These are phyloP conservation scores for Eleginops maclovinus DNA, from an alignment of 2,113 vertebrate genomes.

Conservation along the genomic window DNA sequence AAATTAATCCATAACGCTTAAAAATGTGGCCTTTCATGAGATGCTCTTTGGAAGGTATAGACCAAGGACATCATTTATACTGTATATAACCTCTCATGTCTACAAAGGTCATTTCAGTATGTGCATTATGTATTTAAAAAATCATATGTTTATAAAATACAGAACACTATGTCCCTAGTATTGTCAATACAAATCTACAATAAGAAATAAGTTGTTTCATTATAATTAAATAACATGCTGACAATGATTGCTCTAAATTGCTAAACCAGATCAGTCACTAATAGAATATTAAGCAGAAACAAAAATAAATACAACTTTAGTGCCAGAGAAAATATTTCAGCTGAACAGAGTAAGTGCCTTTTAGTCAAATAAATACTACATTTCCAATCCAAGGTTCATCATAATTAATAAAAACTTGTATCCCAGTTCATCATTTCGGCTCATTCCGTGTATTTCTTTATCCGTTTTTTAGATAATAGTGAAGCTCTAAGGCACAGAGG, in stretches of 20 bases:
- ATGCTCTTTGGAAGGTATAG: slow-evolving; percentile 19
- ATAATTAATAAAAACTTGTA: neutral
- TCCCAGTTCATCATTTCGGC: neutral
- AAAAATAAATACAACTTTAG: too few species aligned
- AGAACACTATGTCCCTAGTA: too few species aligned
- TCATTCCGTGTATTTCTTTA: neutral
- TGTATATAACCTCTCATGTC: neutral
- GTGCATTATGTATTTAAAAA: neutral
- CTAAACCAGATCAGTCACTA: too few species aligned
- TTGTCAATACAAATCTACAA: too few species aligned
- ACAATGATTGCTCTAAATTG: too few species aligned
- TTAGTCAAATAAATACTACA: too few species aligned
- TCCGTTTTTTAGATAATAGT: neutral
- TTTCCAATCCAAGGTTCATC: neutral
- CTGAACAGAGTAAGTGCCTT: too few species aligned
- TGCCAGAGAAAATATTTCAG: too few species aligned
- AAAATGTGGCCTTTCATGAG: slow-evolving; percentile 35
- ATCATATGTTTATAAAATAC: neutral
- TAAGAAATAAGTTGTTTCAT: too few species aligned
- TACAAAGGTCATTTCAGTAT: neutral
- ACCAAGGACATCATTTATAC: neutral
- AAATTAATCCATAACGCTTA: slow-evolving; percentile 64
- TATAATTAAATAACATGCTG: too few species aligned
- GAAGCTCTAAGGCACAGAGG: neutral
- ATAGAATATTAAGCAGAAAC: too few species aligned